Percentiles rank a stretch among this genome's conserved stretches.
Evolutionary conservation across 2,888 invertebrate species (phyloP).

Genomic region (Ariolimax columbianus): DNA sequence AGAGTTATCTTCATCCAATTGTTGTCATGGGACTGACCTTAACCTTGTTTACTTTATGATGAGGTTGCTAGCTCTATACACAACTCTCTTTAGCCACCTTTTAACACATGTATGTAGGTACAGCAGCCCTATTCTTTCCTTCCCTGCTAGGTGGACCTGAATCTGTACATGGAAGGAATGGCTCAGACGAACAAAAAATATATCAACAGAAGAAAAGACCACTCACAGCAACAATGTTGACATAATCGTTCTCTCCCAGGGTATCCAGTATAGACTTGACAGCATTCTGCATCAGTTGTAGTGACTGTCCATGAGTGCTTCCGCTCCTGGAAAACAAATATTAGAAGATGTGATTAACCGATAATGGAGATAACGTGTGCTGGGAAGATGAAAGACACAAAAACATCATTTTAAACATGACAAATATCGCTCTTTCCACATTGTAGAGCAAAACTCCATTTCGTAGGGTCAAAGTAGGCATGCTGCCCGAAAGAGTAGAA

Average conservation of each 20-base stretch:
- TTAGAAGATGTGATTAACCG: neutral
- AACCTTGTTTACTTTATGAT: too few species aligned
- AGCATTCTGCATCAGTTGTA: slow-evolving; percentile 80
- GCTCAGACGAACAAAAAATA: neutral
- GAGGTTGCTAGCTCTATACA: neutral
- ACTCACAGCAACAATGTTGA: slow-evolving; percentile 79
- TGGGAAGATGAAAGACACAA: too few species aligned
- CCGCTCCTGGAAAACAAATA: slow-evolving; percentile 77
- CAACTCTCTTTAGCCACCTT: neutral
- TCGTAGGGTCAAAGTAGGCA: too few species aligned
- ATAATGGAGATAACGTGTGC: too few species aligned
- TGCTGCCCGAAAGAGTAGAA: too few species aligned
- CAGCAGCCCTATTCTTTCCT: neutral
- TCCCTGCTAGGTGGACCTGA: too few species aligned
- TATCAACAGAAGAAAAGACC: neutral
- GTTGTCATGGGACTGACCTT: too few species aligned
- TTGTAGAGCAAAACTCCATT: too few species aligned
- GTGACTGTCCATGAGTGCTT: slow-evolving; percentile 80
- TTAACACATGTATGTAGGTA: neutral
- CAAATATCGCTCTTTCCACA: too few species aligned
- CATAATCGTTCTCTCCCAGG: slow-evolving; percentile 81
- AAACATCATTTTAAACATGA: too few species aligned
- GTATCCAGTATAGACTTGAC: slow-evolving; percentile 80
- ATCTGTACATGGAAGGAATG: too few species aligned
- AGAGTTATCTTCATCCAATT: too few species aligned